Conservation (phyloP, 2,888 invertebrate genomes). For the Griposia aprilina region DNA sequence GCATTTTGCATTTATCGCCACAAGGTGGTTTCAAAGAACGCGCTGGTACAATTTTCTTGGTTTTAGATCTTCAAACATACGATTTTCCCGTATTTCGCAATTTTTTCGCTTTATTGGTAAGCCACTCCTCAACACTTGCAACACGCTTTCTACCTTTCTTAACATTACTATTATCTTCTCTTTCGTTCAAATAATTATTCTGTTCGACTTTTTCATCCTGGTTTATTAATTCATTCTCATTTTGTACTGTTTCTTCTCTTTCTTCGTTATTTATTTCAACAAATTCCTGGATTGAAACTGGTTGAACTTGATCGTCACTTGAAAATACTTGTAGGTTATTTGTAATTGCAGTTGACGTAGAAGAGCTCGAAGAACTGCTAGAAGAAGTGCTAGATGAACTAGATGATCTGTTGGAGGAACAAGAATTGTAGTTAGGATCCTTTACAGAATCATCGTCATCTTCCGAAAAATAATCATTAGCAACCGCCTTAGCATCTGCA, state of each 20-base stretch:
- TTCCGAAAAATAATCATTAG: background rate
- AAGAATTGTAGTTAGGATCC: background rate
- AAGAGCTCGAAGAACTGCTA: background rate
- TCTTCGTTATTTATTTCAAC: background rate
- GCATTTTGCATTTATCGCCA: background rate
- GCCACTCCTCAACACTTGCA: slow-evolving; percentile 8
- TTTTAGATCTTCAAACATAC: too few relatives aligned
- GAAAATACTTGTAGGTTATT: too few relatives aligned
- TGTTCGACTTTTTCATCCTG: slow-evolving; percentile 1
- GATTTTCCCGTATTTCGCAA: too few relatives aligned
- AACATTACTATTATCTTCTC: slow-evolving; percentile 4
- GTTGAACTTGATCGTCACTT: too few relatives aligned
- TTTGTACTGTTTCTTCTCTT: background rate
- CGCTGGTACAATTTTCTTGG: too few relatives aligned
- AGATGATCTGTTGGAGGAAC: background rate
- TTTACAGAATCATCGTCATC: background rate
- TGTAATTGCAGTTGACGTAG: slow-evolving; percentile 2
- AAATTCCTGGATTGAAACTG: background rate
- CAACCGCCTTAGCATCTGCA: background rate
- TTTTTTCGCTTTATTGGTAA: slow-evolving; percentile 1
- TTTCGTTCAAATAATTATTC: background rate
- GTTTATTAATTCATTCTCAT: slow-evolving; percentile 2
- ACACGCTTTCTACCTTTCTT: slow-evolving; percentile 9
- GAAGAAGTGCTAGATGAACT: background rate
- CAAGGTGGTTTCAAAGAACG: slow-evolving; percentile 1